Evolutionary conservation across 2,113 vertebrate species (phyloP).

Genomic region (Corvus hawaiiensis): DNA sequence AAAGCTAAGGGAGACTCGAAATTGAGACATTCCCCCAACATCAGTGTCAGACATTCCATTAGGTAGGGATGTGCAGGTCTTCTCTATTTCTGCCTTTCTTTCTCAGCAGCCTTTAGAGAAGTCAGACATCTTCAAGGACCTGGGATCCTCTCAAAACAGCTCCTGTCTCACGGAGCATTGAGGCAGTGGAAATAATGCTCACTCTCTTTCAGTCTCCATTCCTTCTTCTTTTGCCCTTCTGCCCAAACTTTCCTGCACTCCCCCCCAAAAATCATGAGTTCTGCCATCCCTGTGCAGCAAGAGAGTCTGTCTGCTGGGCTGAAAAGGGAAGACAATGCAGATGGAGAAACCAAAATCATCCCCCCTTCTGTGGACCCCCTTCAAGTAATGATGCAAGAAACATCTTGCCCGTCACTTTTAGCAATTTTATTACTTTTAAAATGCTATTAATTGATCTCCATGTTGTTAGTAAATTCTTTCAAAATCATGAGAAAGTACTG

Average conservation of each 20-base stretch:
- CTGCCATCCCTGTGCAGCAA: background rate
- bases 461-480: background rate
- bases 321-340: background rate
- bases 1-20: background rate
- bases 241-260: background rate
- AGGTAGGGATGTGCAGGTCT: background rate
- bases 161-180: background rate
- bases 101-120: background rate
- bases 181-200: background rate
- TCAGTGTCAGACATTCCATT: background rate
- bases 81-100: background rate
- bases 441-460: background rate
- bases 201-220: background rate
- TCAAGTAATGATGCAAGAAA: background rate
- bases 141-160: background rate
- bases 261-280: background rate
- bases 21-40: background rate
- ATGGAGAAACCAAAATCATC: background rate
- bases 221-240: background rate
- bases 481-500: background rate
- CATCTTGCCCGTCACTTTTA: background rate
- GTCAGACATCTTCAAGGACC: background rate
- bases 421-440: background rate
- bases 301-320: background rate
- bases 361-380: background rate